Conservation (phyloP, 35 echinoderm and acorn worm species). For the Acanthaster planci region DNA sequence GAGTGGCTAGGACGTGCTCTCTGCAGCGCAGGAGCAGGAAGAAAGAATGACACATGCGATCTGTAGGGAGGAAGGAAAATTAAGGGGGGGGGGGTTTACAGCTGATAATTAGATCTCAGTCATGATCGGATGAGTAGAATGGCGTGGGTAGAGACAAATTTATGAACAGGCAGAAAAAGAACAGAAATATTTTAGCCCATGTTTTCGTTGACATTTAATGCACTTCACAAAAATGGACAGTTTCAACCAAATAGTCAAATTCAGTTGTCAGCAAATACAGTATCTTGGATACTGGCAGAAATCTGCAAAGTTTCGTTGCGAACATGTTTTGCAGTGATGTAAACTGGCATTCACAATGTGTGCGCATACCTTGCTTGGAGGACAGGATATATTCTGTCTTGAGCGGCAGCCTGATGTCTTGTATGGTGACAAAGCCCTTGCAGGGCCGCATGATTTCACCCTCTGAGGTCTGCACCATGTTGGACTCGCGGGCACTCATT, state of each 20-base stretch:
- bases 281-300: no score
- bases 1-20: conserved; percentile 69
- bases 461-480: conserved; percentile 50
- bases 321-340: no score
- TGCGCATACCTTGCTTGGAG: conserved; percentile 20
- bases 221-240: no score
- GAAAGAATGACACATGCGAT: conserved; percentile 73
- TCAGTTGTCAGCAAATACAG: no score
- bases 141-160: background rate
- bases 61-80: conserved; percentile 27
- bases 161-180: background rate
- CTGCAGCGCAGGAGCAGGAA: conserved; percentile 73
- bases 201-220: no score
- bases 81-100: background rate
- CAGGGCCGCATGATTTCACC: conserved; percentile 64
- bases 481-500: background rate
- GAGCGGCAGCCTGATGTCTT: conserved; percentile 83
- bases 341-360: no score
- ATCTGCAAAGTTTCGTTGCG: background rate
- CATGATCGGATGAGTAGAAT: background rate
- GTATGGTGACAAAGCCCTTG: conserved; percentile 69
- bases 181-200: background rate
- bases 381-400: conserved; percentile 81
- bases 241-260: no score
- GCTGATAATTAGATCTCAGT: background rate